Percentiles rank a stretch among this genome's conserved stretches.
Conservation (phyloP, 2,113 vertebrate species). For the Chaenogobius annularis region DNA sequence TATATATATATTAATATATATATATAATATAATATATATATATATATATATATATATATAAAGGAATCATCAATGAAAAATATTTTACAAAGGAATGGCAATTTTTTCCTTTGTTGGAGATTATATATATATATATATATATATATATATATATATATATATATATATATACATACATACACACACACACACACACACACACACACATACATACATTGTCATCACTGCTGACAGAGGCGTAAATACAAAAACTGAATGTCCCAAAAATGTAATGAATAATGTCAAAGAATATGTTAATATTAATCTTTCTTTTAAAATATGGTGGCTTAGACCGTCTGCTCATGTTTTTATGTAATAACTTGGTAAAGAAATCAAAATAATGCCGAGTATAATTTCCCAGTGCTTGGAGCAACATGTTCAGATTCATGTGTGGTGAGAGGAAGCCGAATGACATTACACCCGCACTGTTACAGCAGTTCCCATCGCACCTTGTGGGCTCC, state of each 20-base stretch:
- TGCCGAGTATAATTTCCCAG: background rate
- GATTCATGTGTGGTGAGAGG: slow-evolving; percentile 3
- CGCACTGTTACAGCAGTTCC: slow-evolving; percentile 29
- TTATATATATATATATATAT: background rate
- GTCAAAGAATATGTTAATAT: too few relatives aligned
- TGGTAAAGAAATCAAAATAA: background rate
- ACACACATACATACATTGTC: too few relatives aligned
- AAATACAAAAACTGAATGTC: too few relatives aligned
- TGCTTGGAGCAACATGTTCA: background rate
- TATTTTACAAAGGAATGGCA: slow-evolving; percentile 7
- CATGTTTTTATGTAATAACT: background rate
- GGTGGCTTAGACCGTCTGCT: background rate
- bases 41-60: background rate
- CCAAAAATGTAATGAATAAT: too few relatives aligned
- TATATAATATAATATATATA: too few relatives aligned
- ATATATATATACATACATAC: too few relatives aligned
- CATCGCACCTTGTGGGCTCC: slow-evolving; percentile 38
- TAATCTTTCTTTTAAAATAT: background rate
- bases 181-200: too few relatives aligned
- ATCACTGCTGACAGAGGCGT: too few relatives aligned
- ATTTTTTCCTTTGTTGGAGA: background rate
- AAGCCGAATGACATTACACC: slow-evolving; percentile 26
- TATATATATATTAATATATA: too few relatives aligned
- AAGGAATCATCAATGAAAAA: slow-evolving; percentile 14
- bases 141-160: too few relatives aligned